Evolutionary conservation across 2,797 vertebrate species (phyloP).

Genomic region (Ammospiza maritima): DNA sequence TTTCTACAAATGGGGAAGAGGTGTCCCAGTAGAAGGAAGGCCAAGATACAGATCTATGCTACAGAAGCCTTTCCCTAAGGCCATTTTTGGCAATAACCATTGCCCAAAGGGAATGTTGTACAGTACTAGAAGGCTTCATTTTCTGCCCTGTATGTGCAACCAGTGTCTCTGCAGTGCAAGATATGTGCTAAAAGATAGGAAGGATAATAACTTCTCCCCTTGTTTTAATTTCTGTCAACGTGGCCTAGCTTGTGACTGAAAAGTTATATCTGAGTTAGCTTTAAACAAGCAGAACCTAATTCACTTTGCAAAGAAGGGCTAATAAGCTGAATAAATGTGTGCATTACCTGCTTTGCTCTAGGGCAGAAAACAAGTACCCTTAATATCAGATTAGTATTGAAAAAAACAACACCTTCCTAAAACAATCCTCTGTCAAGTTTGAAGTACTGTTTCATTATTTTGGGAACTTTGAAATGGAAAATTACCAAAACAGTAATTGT

Average conservation of each 20-base stretch:
- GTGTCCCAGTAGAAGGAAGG: background rate
- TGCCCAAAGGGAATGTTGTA: background rate
- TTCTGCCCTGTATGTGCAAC: background rate
- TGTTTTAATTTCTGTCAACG: background rate
- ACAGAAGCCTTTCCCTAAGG: background rate
- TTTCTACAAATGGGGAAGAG: background rate
- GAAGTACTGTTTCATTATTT: slow-evolving; percentile 19
- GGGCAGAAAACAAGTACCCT: background rate
- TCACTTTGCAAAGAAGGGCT: background rate
- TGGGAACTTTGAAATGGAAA: background rate
- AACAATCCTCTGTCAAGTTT: background rate
- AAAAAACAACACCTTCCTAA: background rate
- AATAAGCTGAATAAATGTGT: background rate
- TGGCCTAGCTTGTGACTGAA: background rate
- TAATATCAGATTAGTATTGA: background rate
- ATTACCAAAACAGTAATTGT: background rate
- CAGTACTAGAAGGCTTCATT: background rate
- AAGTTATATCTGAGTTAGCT: background rate
- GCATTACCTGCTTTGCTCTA: background rate
- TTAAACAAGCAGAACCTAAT: background rate
- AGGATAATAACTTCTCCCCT: background rate
- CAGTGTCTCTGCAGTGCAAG: background rate
- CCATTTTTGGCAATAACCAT: background rate
- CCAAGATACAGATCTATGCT: background rate
- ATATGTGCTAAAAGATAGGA: background rate